Conservation (phyloP, 2,888 invertebrate species). For the Harpagoxenus sublaevis region DNA sequence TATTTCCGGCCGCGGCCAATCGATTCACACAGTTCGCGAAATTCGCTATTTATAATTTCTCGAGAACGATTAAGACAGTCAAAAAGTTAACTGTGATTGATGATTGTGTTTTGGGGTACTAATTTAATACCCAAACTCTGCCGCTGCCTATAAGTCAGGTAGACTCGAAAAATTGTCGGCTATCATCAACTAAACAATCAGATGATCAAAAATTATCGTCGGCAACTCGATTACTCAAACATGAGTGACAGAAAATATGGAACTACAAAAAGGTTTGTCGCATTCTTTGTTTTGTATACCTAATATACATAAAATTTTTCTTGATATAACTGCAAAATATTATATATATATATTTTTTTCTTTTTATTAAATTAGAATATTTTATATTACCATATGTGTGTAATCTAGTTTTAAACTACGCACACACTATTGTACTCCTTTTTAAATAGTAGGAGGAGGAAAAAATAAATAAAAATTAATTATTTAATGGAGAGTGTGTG, state of each 20-base stretch:
- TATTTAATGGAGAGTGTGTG: neutral
- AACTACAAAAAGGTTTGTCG: neutral
- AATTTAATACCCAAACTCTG: conserved; percentile 60
- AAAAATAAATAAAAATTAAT: neutral
- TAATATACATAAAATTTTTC: neutral
- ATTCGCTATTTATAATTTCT: conserved; percentile 58
- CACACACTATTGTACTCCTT: neutral
- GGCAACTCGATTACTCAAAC: neutral
- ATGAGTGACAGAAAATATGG: neutral
- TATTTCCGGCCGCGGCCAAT: conserved; percentile 4
- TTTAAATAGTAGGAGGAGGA: neutral
- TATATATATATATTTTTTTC: neutral
- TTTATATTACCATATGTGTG: neutral
- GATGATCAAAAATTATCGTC: conserved; percentile 46
- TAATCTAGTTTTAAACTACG: neutral
- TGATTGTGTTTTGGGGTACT: conserved; percentile 65
- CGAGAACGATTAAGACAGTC: conserved; percentile 72
- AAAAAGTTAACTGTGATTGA: conserved; percentile 71
- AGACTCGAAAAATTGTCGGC: conserved; percentile 65
- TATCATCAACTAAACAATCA: conserved; percentile 70
- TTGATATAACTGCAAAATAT: neutral
- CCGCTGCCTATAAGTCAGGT: conserved; percentile 31
- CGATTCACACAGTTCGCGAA: conserved; percentile 42
- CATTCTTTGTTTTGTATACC: neutral
- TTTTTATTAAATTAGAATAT: neutral